These are phyloP conservation scores for Notothenia coriiceps DNA, from an alignment of 2,113 vertebrate species.

Conservation along the genomic window DNA sequence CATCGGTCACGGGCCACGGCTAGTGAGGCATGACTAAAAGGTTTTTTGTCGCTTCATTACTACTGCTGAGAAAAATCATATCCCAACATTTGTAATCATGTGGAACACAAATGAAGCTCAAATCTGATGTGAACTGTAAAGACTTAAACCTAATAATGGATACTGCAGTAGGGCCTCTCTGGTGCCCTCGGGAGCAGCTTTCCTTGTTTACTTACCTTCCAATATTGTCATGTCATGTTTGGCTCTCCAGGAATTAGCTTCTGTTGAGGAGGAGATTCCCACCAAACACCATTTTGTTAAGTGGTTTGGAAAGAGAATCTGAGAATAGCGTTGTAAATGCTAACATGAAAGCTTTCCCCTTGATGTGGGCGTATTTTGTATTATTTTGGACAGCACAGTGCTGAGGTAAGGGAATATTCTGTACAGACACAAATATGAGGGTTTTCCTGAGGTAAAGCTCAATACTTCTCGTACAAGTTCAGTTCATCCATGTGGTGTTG, in stretches of 20 bases:
- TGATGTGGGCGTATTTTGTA: slow-evolving; percentile 55
- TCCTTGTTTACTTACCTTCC: slow-evolving; percentile 66
- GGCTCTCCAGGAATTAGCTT: slow-evolving; percentile 71
- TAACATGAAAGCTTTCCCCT: slow-evolving; percentile 66
- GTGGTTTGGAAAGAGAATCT: slow-evolving; percentile 55
- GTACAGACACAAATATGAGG: slow-evolving; percentile 55
- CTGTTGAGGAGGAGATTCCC: slow-evolving; percentile 57
- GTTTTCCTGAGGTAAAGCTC: slow-evolving; percentile 56
- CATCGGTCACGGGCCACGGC: slow-evolving; percentile 52
- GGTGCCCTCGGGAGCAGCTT: slow-evolving; percentile 40
- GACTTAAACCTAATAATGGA: slow-evolving; percentile 17
- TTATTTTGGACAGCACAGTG: slow-evolving; percentile 49
- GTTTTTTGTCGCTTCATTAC: slow-evolving; percentile 55
- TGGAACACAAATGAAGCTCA: slow-evolving; percentile 46
- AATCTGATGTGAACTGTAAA: slow-evolving; percentile 50
- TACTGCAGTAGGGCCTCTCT: slow-evolving; percentile 9
- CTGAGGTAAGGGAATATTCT: slow-evolving; percentile 62
- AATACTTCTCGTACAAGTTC: slow-evolving; percentile 44
- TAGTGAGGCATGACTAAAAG: slow-evolving; percentile 50
- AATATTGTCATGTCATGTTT: slow-evolving; percentile 45
- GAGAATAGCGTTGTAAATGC: slow-evolving; percentile 63
- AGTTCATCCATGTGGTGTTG: slow-evolving; percentile 34
- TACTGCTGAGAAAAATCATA: slow-evolving; percentile 43
- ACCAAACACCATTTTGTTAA: slow-evolving; percentile 54
- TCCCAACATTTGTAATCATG: slow-evolving; percentile 41